Percentiles rank a stretch among this genome's conserved stretches.
These are phyloP conservation scores for Danaus melanippus DNA, from an alignment of 1,140 invertebrate genomes.

Conservation along the genomic window DNA sequence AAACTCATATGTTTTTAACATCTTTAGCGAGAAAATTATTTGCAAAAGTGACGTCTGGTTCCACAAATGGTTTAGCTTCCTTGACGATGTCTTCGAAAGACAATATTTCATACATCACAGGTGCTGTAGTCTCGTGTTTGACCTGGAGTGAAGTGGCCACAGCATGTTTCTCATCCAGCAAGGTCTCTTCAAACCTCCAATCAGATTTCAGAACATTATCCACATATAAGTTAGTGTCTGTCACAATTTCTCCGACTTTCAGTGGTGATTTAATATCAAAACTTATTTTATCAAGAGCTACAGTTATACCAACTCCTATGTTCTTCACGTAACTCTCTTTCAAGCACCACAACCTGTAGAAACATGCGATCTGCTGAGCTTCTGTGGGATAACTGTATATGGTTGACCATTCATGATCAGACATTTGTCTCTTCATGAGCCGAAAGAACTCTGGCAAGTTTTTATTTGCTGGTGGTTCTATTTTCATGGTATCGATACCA, in stretches of 20 bases:
- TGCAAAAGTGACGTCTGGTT: constrained; percentile 73
- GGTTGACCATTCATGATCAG: constrained; percentile 82
- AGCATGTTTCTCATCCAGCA: constrained; percentile 86
- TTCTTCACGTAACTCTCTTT: constrained; percentile 97
- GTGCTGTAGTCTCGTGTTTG: constrained; percentile 19
- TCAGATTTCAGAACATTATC: constrained; percentile 74
- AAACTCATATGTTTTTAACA: constrained; percentile 33
- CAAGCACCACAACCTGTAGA: constrained; percentile 93
- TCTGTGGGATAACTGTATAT: constrained; percentile 74
- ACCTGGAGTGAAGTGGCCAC: constrained; percentile 81
- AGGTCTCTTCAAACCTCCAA: constrained; percentile 91
- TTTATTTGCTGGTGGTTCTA: constrained; percentile 78
- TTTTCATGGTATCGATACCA: constrained; percentile 84
- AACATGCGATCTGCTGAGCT: constrained; percentile 77
- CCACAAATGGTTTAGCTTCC: constrained; percentile 68
- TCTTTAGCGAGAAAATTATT: constrained; percentile 68
- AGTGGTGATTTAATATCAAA: constrained; percentile 77
- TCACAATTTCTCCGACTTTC: constrained; percentile 68
- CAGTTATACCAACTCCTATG: constrained; percentile 86
- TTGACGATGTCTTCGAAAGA: constrained; percentile 73
- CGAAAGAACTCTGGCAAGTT: constrained; percentile 84
- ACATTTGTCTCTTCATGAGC: constrained; percentile 88
- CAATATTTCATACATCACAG: constrained; percentile 60
- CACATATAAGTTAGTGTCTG: constrained; percentile 80
- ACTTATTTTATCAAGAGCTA: constrained; percentile 82